A percentile compares a stretch with the other conserved stretches of the same genome.
Evolutionary conservation across 2,113 vertebrate genomes (phyloP).

Genomic region (Pantherophis guttatus): DNA sequence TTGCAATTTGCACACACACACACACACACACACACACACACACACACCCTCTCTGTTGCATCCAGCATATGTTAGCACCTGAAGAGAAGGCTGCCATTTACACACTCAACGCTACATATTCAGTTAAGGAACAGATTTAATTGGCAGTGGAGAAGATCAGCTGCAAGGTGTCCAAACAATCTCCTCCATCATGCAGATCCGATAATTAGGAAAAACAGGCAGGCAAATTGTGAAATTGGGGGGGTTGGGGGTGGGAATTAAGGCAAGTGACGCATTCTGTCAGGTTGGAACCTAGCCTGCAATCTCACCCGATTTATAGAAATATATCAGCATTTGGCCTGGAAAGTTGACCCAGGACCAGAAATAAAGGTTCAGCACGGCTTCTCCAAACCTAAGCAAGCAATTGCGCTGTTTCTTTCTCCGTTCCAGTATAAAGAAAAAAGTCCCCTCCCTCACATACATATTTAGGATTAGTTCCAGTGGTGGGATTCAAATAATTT

Average conservation of each 20-base stretch:
- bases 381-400: neutral
- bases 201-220: constrained; percentile 6
- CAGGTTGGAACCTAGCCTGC: neutral
- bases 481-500: no score
- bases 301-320: neutral
- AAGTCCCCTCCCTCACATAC: neutral
- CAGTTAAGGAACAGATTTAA: neutral
- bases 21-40: no score
- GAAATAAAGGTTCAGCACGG: neutral
- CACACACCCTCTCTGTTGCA: neutral
- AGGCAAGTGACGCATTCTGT: neutral
- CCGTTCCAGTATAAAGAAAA: neutral
- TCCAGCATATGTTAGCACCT: constrained; percentile 6
- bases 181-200: constrained; percentile 5
- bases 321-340: neutral
- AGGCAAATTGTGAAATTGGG: constrained; percentile 7
- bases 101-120: constrained; percentile 13
- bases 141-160: neutral
- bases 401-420: neutral
- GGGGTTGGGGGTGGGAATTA: neutral
- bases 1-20: neutral
- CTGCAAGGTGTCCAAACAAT: constrained; percentile 6
- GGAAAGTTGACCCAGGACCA: neutral
- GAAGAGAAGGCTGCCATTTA: neutral
- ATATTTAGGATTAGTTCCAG: neutral